Evolutionary conservation across 2,113 vertebrate species (phyloP).

Genomic region (Ardeotis arabs): DNA sequence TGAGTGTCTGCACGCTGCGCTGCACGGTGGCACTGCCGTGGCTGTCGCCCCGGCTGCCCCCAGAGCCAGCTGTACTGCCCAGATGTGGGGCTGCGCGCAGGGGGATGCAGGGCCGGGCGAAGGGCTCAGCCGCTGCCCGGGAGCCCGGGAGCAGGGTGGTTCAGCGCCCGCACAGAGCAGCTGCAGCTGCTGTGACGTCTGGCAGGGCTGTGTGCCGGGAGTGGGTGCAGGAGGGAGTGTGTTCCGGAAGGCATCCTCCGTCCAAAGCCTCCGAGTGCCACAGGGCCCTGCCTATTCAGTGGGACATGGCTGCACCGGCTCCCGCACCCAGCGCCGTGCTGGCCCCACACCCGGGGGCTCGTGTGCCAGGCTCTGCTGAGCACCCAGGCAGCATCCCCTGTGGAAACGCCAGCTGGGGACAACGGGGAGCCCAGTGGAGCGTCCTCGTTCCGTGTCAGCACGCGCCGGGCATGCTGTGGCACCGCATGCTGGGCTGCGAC

Average conservation of each 20-base stretch:
- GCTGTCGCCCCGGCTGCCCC: no score
- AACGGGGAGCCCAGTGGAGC: fast-evolving
- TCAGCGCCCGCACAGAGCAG: background rate
- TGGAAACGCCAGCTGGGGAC: background rate
- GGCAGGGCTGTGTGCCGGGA: background rate
- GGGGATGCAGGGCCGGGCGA: fast-evolving
- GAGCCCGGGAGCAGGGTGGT: background rate
- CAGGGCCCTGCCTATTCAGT: background rate
- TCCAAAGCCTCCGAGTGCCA: fast-evolving
- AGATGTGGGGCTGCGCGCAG: fast-evolving
- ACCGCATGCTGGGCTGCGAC: fast-evolving
- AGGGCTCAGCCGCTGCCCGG: background rate
- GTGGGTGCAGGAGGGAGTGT: background rate
- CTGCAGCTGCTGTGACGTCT: background rate
- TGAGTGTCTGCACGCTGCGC: background rate
- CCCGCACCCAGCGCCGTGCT: fast-evolving
- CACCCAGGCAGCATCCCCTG: fast-evolving
- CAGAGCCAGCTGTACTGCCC: background rate
- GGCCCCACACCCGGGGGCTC: fast-evolving
- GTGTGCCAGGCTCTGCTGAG: fast-evolving
- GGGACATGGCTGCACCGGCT: background rate
- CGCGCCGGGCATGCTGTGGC: fast-evolving
- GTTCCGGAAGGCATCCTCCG: background rate
- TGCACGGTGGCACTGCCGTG: background rate
- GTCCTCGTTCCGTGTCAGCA: background rate